Percentiles rank a stretch among this genome's conserved stretches.
Evolutionary conservation across 2,797 vertebrate species (phyloP).

Genomic region (Crocidura indochinensis): DNA sequence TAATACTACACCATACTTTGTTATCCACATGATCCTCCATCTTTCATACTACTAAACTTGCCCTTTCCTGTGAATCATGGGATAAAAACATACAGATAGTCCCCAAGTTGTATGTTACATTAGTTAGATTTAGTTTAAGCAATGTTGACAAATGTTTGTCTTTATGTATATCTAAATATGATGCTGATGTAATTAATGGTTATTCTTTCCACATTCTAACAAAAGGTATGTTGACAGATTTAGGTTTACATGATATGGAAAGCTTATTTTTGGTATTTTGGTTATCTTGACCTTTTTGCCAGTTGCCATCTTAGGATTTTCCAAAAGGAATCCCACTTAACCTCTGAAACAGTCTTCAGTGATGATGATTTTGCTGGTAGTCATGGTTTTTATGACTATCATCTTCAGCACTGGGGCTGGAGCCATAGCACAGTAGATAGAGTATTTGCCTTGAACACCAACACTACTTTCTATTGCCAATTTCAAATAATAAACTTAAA

Average conservation of each 20-base stretch:
- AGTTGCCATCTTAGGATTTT: not conserved
- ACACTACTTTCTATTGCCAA: not conserved
- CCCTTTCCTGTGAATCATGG: no score
- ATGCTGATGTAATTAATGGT: conserved; percentile 33
- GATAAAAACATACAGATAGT: no score
- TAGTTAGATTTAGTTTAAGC: not conserved
- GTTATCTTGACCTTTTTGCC: not conserved
- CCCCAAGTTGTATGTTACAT: no score
- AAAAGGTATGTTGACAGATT: not conserved
- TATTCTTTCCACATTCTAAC: conserved; percentile 43
- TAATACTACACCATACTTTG: no score
- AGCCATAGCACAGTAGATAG: no score
- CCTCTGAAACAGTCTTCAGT: not conserved
- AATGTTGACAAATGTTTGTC: conserved; percentile 35
- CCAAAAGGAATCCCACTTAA: not conserved
- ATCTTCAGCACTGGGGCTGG: not conserved
- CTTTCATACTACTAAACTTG: no score
- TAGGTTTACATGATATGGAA: conserved; percentile 10
- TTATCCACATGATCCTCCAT: no score
- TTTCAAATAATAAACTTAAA: conserved; percentile 1
- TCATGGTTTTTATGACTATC: not conserved
- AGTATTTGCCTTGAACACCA: not conserved
- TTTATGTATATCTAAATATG: conserved; percentile 28
- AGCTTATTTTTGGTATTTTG: conserved; percentile 14
- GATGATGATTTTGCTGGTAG: not conserved